These are phyloP conservation scores for Clistopyga incitator DNA, from an alignment of 2,888 invertebrate genomes.

Conservation along the genomic window DNA sequence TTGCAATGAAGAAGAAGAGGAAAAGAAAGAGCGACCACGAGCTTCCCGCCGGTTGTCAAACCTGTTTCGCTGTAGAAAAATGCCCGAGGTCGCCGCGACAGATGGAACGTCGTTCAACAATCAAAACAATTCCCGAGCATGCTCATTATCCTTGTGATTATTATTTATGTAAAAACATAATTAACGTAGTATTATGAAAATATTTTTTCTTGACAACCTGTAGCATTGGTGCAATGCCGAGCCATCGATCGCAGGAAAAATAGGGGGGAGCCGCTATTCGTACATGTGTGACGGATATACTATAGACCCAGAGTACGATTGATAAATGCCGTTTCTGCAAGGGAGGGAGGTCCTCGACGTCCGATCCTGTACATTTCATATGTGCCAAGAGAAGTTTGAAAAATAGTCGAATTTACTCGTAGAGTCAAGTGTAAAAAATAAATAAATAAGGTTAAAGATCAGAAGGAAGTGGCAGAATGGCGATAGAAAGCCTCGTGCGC, in stretches of 20 bases:
- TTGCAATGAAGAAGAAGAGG: background rate
- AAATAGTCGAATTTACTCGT: too few relatives aligned
- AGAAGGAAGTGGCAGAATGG: too few relatives aligned
- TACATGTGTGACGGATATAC: background rate
- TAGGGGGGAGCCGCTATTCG: slow-evolving; percentile 4
- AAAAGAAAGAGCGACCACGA: background rate
- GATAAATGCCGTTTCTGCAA: slow-evolving; percentile 17
- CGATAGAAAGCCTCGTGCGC: too few relatives aligned
- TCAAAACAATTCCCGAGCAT: background rate
- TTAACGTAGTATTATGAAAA: background rate
- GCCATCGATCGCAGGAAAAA: slow-evolving; percentile 24
- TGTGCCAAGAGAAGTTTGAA: too few relatives aligned
- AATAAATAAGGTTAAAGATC: too few relatives aligned
- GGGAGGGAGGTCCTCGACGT: slow-evolving; percentile 13
- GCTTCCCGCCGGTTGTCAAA: background rate
- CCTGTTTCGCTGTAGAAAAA: slow-evolving; percentile 1
- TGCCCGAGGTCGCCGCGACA: background rate
- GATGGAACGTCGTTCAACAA: background rate
- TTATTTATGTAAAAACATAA: background rate
- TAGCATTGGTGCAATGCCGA: background rate
- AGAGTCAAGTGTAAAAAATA: too few relatives aligned
- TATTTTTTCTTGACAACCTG: background rate
- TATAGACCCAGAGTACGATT: slow-evolving; percentile 1
- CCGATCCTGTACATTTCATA: background rate
- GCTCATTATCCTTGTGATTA: background rate